A percentile compares a stretch with the other conserved stretches of the same genome.
Conservation (phyloP, 2,797 vertebrate species). For the Lepilemur septentrionalis region DNA sequence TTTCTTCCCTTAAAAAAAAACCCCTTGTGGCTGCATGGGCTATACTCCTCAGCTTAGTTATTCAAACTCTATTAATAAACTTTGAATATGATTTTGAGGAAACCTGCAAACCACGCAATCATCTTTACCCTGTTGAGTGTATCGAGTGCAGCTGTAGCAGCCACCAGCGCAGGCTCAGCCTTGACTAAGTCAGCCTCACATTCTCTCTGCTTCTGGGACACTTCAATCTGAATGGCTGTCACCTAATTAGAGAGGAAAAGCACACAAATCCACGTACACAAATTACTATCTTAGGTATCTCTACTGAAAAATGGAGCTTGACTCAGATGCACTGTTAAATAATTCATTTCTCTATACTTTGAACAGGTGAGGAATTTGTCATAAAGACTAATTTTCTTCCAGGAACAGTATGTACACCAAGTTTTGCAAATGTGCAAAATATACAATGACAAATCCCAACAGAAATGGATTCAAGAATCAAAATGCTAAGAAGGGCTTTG, state of each 20-base stretch:
- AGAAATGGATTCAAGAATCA: background rate
- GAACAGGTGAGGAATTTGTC: background rate
- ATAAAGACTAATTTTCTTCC: background rate
- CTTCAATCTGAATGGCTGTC: conserved; percentile 87
- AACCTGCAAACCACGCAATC: background rate
- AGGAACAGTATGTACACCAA: background rate
- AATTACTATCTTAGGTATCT: background rate
- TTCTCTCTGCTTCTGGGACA: conserved; percentile 88
- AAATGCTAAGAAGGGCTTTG: background rate
- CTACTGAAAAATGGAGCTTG: background rate
- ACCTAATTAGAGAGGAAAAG: conserved; percentile 82
- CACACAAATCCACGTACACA: background rate
- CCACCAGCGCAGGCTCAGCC: conserved; percentile 90
- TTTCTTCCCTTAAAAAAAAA: background rate
- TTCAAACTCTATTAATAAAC: background rate
- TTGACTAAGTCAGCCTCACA: conserved; percentile 90
- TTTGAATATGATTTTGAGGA: background rate
- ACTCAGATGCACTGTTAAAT: background rate
- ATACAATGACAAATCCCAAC: background rate
- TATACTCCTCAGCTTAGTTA: background rate
- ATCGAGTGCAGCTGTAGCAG: conserved; percentile 88
- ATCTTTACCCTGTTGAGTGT: conserved; percentile 90
- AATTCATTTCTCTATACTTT: background rate
- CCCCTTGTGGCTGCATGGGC: background rate
- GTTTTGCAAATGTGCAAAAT: background rate